Base-by-base conservation (phyloP, 2,888 invertebrate genomes). In the Orthosia gracilis region DNA sequence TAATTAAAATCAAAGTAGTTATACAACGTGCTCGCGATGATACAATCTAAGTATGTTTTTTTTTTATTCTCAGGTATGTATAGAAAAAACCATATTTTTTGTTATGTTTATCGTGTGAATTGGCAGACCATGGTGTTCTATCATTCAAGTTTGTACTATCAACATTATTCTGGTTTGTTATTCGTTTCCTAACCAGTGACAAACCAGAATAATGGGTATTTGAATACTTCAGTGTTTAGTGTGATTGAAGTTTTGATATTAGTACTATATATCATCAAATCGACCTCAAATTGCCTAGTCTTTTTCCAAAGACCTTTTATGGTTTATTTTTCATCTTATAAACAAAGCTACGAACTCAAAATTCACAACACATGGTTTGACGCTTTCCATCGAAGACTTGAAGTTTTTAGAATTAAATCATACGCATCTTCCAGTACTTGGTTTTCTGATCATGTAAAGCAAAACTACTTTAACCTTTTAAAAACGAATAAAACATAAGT, bases 31-130 rank as follows among this genome's bases (percentile, higher is more conserved):
- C 49, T 40, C 4, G 5, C 40, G 23, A 18, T 61, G n/a, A 52
- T 50, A 50, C 17, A 49, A 21, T 66, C n/a, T 54, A 49, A 26
- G 26, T 23, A 62, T 73, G 68, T 61, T 54, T 21, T 15, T 21
- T 15, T n/a, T 52, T 17, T 15, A 55, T 47, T 63, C 69, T 2
- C 21, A 47, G 15, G 17, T 31, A 26, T 15, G 18, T 58, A 31
- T 40, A 40, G 7, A 58, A 62, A 65, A 69, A 52, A 15, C 5
- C 13, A 45, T 49, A 49, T 67, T 78, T 70, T 78, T 66, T 79
- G 45, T 55, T 62, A 23, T 59, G 3, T 61, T 9, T 23, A 7
- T 26, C 64, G 52, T 70, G 80, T 61, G 76, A 80, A 76, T 64
- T 68, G 18, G 31, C 17, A 57, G 47, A 78, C 64, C 75, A 73